These are phyloP conservation scores for Turdus rufiventris DNA, from an alignment of 2,113 vertebrate species.

Conservation along the genomic window DNA sequence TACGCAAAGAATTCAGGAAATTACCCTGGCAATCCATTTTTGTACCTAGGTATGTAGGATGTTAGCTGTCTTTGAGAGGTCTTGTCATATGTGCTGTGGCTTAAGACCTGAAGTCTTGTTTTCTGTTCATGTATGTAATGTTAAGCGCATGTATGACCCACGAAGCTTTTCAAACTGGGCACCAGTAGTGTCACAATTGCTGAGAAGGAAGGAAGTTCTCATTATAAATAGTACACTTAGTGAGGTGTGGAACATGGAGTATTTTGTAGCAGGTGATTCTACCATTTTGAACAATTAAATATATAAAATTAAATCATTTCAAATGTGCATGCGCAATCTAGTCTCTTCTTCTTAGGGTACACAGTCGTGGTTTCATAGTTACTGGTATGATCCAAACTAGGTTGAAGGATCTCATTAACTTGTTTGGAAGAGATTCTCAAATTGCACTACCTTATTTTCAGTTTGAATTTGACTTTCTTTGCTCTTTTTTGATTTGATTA, in stretches of 20 bases:
- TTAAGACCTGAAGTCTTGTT: not conserved
- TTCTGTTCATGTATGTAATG: not conserved
- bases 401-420: not conserved
- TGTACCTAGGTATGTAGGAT: not conserved
- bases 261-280: not conserved
- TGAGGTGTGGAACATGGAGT: not conserved
- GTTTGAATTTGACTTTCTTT: not conserved
- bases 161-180: not conserved
- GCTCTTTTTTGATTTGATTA: not conserved
- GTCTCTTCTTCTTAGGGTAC: not conserved
- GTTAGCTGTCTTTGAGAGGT: not conserved
- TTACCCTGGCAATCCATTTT: not conserved
- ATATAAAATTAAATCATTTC: not conserved
- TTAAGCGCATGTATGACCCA: not conserved
- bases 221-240: not conserved
- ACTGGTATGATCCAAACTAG: not conserved
- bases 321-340: not conserved
- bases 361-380: not conserved
- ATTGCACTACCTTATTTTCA: not conserved
- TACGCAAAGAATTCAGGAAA: not conserved
- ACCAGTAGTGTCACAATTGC: not conserved
- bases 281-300: not conserved
- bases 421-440: not conserved
- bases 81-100: fast-evolving
- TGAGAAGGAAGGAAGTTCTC: not conserved